phyloP scores from a whole-genome alignment of 1,140 invertebrate genomes.

The Caenorhabditis tropicalis region DNA sequence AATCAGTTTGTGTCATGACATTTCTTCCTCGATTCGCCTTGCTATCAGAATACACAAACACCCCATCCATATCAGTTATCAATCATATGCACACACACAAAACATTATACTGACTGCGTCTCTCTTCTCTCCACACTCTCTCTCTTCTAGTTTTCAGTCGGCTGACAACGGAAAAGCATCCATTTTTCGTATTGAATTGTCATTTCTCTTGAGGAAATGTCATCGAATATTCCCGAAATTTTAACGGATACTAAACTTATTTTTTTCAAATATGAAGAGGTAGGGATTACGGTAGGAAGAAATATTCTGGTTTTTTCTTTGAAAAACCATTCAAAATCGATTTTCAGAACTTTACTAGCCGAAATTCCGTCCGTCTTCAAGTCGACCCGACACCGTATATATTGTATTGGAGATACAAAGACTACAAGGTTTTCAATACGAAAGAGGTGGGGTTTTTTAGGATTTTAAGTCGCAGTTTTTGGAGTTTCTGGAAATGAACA shows the following conservation, averaged over 20 bases:
- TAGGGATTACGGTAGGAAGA: not conserved
- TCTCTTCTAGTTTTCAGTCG: not conserved
- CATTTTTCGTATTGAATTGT: too few species aligned
- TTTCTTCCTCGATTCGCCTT: too few species aligned
- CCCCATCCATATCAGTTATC: too few species aligned
- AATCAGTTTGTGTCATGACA: too few species aligned
- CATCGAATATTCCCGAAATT: not conserved
- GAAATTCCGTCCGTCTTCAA: slow-evolving; percentile 17
- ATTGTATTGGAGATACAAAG: slow-evolving; percentile 28
- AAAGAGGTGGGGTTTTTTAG: not conserved
- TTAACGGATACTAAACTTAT: not conserved
- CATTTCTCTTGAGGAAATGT: not conserved
- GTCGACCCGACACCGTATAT: slow-evolving; percentile 1
- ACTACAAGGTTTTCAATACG: slow-evolving; percentile 2
- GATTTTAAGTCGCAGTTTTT: too few species aligned
- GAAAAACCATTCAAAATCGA: not conserved
- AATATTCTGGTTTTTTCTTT: not conserved
- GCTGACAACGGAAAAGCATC: slow-evolving; percentile 12
- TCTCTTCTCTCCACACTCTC: too few species aligned
- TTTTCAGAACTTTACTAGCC: not conserved
- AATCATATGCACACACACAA: too few species aligned
- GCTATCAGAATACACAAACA: too few species aligned
- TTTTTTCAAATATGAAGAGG: slow-evolving; percentile 31
- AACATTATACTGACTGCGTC: too few species aligned
- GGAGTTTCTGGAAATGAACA: not conserved